Evolutionary conservation across 2,797 vertebrate genomes (phyloP).

Genomic region (Phoeniculus purpureus): DNA sequence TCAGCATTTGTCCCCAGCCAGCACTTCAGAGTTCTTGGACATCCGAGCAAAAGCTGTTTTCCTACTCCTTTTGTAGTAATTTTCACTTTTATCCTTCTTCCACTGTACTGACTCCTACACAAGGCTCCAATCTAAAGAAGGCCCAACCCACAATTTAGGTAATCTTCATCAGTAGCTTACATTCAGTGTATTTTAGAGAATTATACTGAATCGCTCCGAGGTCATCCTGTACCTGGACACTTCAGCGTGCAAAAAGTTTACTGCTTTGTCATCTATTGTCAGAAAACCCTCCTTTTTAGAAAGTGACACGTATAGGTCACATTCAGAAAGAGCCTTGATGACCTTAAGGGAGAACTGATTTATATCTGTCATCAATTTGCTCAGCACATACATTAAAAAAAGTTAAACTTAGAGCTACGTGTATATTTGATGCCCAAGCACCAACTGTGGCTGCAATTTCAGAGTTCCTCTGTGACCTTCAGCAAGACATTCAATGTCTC

Average conservation of each 20-base stretch:
- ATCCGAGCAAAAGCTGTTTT: not conserved
- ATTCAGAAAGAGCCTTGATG: not conserved
- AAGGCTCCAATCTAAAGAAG: not conserved
- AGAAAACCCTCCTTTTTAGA: not conserved
- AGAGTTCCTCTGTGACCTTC: not conserved
- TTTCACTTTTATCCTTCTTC: not conserved
- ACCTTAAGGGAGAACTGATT: not conserved
- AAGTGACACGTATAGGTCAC: not conserved
- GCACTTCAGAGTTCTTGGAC: not conserved
- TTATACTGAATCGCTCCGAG: not conserved
- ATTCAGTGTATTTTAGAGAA: not conserved
- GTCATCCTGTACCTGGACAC: not conserved
- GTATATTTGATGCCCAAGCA: not conserved
- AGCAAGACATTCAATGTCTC: not conserved
- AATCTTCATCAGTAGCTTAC: not conserved
- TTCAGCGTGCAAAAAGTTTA: not conserved
- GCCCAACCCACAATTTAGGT: accelerated
- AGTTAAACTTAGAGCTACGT: not conserved
- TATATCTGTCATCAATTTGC: not conserved
- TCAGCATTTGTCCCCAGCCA: not conserved
- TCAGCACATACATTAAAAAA: not conserved
- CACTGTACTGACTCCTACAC: not conserved
- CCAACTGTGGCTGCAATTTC: not conserved
- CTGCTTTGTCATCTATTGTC: not conserved
- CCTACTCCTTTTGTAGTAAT: not conserved